These are phyloP conservation scores for Dromius quadrimaculatus DNA, from an alignment of 2,888 invertebrate genomes.

Conservation along the genomic window DNA sequence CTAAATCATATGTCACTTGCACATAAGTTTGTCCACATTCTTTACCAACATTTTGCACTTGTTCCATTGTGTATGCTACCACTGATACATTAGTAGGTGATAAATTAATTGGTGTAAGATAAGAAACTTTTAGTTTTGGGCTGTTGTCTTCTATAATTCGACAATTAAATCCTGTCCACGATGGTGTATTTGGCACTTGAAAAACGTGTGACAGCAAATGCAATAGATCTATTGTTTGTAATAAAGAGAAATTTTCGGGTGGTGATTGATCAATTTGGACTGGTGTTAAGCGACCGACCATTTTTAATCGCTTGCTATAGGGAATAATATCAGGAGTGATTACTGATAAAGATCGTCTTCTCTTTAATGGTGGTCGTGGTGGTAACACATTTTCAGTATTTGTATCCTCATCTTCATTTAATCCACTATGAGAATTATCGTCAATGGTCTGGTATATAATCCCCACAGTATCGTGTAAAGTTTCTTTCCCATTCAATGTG, in stretches of 20 bases:
- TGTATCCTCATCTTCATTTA: neutral
- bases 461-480: constrained; percentile 51
- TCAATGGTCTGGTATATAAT: constrained; percentile 35
- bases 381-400: neutral
- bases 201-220: neutral
- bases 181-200: neutral
- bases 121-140: constrained; percentile 56
- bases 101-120: constrained; percentile 54
- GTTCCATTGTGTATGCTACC: constrained; percentile 50
- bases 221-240: neutral
- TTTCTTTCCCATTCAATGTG: constrained; percentile 54
- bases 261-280: neutral
- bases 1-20: constrained; percentile 54
- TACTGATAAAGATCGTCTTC: neutral
- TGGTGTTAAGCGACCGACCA: neutral
- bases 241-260: neutral
- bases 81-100: constrained; percentile 49
- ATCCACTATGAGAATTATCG: neutral
- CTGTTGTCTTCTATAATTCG: too few relatives aligned
- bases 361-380: neutral
- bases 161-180: too few relatives aligned
- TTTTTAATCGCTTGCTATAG: neutral
- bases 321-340: neutral
- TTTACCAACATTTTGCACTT: constrained; percentile 52
- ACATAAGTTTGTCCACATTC: constrained; percentile 54